Evolutionary conservation across 1,140 invertebrate species (phyloP).

Genomic region (Adoxophyes honmai): DNA sequence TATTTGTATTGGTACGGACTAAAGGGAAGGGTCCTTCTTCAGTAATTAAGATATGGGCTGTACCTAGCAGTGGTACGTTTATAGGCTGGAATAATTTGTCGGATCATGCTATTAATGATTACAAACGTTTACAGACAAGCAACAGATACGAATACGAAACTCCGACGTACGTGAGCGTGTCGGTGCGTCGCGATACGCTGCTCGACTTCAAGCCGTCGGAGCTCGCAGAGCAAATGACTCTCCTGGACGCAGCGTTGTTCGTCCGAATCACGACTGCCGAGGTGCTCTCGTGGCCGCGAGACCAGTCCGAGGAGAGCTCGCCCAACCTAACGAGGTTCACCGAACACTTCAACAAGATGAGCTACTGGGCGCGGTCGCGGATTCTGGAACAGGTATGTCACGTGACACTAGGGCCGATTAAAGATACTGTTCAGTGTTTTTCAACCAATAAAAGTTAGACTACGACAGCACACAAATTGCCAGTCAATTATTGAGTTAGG

Average conservation of each 20-base stretch:
- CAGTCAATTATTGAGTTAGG: no score
- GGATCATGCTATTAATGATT: not conserved
- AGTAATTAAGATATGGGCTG: no score
- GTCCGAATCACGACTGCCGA: conserved; percentile 98
- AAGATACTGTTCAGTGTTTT: no score
- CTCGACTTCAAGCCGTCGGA: conserved; percentile 94
- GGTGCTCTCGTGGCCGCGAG: conserved; percentile 96
- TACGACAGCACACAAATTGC: no score
- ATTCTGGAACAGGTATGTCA: conserved; percentile 77
- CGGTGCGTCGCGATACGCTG: conserved; percentile 82
- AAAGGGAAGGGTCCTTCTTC: no score
- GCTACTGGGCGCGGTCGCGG: conserved; percentile 92
- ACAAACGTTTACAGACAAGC: conserved; percentile 40
- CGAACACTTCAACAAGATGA: conserved; percentile 99
- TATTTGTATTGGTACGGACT: no score
- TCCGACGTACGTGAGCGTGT: conserved; percentile 56
- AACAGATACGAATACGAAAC: conserved; percentile 62
- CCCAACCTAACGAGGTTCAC: conserved; percentile 98
- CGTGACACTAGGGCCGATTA: not conserved
- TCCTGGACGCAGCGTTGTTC: conserved; percentile 96
- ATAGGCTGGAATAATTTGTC: no score
- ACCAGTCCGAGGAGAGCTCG: conserved; percentile 97
- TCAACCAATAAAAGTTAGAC: no score
- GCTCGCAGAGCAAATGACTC: conserved; percentile 97
- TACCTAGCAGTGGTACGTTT: no score